Percentiles rank a stretch among this genome's conserved stretches.
Evolutionary conservation across 2,888 invertebrate species (phyloP).

Genomic region (Thumatha senex): DNA sequence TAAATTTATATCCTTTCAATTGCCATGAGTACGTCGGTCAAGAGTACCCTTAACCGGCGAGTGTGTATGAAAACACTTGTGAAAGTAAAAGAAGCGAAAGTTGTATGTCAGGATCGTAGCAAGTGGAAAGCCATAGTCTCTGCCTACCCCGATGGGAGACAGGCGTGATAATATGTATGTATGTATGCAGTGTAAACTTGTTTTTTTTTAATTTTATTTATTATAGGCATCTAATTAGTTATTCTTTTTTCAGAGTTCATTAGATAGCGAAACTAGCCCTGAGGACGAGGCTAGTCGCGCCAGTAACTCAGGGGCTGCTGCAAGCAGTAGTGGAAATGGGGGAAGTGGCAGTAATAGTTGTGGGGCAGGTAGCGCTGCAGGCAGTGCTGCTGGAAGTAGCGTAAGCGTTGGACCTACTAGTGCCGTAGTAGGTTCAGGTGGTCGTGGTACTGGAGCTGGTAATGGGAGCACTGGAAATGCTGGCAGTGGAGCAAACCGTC

Average conservation of each 20-base stretch:
- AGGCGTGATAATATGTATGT: too few relatives aligned
- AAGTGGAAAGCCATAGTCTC: too few relatives aligned
- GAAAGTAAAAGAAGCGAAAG: too few relatives aligned
- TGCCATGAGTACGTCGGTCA: too few relatives aligned
- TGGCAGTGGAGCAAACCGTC: slow-evolving; percentile 1
- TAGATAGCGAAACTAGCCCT: slow-evolving; percentile 76
- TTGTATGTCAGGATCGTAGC: too few relatives aligned
- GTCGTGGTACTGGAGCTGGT: neutral
- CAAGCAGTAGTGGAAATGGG: slow-evolving; percentile 59
- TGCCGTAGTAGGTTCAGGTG: neutral
- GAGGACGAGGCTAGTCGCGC: slow-evolving; percentile 72
- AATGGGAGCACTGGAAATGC: slow-evolving; percentile 5
- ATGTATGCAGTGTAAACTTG: too few relatives aligned
- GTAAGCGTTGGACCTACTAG: slow-evolving; percentile 7
- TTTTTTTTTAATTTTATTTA: neutral
- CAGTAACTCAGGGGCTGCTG: slow-evolving; percentile 61
- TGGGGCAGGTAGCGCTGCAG: slow-evolving; percentile 11
- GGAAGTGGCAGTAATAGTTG: slow-evolving; percentile 28
- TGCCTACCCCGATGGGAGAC: too few relatives aligned
- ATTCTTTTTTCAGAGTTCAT: slow-evolving; percentile 55
- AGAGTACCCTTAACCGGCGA: too few relatives aligned
- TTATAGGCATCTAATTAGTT: neutral
- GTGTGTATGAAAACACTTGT: too few relatives aligned
- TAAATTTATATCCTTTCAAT: too few relatives aligned
- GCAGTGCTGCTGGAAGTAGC: slow-evolving; percentile 10